These are phyloP conservation scores for Ornithoptera alexandrae DNA, from an alignment of 2,888 invertebrate species.

Conservation along the genomic window DNA sequence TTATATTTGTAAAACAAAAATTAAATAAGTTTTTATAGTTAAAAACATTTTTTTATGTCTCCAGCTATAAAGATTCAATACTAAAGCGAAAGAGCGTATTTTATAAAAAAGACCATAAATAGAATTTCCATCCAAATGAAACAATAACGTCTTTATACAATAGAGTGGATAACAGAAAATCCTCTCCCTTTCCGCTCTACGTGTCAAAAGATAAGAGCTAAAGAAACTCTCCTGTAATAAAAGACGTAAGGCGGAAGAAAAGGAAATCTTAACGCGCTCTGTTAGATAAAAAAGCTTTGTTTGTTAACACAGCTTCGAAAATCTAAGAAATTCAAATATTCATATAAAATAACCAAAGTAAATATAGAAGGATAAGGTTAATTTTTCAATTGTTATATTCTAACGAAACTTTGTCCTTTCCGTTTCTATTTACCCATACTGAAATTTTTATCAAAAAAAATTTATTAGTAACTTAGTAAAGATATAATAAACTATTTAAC, in stretches of 20 bases:
- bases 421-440: no score
- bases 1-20: no score
- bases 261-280: slow-evolving; percentile 7
- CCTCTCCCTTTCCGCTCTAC: slow-evolving; percentile 1
- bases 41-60: no score
- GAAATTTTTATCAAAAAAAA: no score
- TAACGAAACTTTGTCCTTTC: no score
- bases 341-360: not conserved
- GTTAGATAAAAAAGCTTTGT: not conserved
- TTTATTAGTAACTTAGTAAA: no score
- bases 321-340: not conserved
- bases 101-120: not conserved
- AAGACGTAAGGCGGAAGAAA: not conserved
- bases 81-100: no score
- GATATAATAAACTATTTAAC: no score
- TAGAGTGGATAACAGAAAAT: not conserved
- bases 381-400: no score
- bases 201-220: slow-evolving; percentile 14
- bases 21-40: not conserved
- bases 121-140: not conserved
- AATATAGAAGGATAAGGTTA: no score
- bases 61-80: not conserved
- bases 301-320: not conserved
- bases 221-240: slow-evolving; percentile 7
- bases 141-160: not conserved